These are phyloP conservation scores for Hydropotes inermis DNA, from an alignment of 2,113 vertebrate genomes.

Conservation along the genomic window DNA sequence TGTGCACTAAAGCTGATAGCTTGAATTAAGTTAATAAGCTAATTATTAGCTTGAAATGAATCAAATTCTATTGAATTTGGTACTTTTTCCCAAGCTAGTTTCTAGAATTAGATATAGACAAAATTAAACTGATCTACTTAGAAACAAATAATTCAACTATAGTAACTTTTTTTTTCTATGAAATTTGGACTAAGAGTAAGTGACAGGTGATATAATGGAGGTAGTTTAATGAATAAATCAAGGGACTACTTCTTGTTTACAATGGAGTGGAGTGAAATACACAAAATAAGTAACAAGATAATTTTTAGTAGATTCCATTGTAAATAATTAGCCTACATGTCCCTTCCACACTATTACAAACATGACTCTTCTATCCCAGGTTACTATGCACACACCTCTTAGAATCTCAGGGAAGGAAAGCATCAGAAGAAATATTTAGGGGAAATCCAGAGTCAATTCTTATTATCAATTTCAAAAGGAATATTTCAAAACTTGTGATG, in stretches of 20 bases:
- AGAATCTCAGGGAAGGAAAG: background rate
- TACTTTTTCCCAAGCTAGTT: background rate
- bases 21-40: background rate
- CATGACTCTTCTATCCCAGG: background rate
- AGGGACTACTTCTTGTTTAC: background rate
- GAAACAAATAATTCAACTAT: background rate
- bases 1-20: background rate
- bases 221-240: background rate
- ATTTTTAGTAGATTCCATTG: background rate
- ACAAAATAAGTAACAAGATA: background rate
- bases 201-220: background rate
- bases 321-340: background rate
- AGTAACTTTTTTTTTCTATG: background rate
- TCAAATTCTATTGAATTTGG: background rate
- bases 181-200: background rate
- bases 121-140: background rate
- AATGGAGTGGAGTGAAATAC: background rate
- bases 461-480: background rate
- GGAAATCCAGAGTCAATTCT: background rate
- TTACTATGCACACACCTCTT: background rate
- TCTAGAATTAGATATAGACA: background rate
- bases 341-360: accelerated
- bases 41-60: background rate
- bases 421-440: background rate
- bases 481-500: background rate